Percentiles rank a stretch among this genome's conserved stretches.
Evolutionary conservation across 2,113 vertebrate genomes (phyloP).

Genomic region (Cryptotis parvus): DNA sequence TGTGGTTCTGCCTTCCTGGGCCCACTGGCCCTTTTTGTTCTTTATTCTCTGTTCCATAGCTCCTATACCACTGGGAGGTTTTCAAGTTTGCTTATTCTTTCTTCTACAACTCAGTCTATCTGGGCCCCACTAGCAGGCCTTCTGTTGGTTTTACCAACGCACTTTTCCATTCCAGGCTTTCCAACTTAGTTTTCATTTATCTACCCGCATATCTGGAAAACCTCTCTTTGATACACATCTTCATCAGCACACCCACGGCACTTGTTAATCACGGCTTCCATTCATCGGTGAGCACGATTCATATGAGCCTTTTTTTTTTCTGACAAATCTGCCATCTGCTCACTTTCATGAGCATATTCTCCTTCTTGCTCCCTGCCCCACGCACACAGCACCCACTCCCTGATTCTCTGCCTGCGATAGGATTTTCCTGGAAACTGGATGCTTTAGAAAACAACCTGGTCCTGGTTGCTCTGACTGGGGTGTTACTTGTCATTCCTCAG

Average conservation of each 20-base stretch:
- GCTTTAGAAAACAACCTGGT: background rate
- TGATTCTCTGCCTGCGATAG: no score
- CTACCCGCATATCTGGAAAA: background rate
- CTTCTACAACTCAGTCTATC: background rate
- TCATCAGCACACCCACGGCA: no score
- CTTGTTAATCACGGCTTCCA: no score
- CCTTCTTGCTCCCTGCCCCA: no score
- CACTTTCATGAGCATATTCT: background rate
- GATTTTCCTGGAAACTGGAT: background rate
- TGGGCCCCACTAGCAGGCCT: background rate
- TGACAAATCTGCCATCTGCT: background rate
- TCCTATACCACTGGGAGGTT: background rate
- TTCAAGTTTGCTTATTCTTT: slow-evolving; percentile 2
- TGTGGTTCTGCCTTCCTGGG: no score
- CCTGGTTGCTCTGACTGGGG: no score
- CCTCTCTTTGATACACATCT: background rate
- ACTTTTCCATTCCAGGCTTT: background rate
- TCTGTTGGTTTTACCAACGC: background rate
- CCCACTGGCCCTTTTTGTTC: background rate
- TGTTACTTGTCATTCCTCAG: background rate
- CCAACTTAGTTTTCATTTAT: background rate
- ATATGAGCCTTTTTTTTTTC: background rate
- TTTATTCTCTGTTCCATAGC: background rate
- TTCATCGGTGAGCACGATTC: no score
- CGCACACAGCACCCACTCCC: background rate